Base-by-base conservation (phyloP, 2,113 vertebrate species). In the Microtus montanus region DNA sequence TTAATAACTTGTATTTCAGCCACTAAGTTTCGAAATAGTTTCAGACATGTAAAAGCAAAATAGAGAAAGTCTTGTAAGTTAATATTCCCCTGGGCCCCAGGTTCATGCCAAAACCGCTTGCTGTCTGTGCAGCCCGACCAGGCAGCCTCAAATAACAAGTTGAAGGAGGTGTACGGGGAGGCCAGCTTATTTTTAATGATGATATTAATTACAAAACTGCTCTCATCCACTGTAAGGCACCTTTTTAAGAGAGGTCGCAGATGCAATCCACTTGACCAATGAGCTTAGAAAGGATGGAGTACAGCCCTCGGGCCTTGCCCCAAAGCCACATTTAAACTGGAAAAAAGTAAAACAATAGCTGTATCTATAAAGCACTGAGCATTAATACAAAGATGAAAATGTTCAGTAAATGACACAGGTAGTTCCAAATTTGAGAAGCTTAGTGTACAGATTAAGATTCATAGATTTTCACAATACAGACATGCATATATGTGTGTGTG, bases 41-140 rank as follows among this genome's bases (percentile, higher is more conserved):
- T 97, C 96, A 97, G 95, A 95, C 94, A 68, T 79, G 95, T 93
- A 96, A 96, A 97, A 97, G 95, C 94, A 97, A 97, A 90, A 86
- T 94, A 97, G 86, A 73, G 92, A 95, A 92, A 95, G 93, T 78
- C 68, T 95, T 93, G 96, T 96, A 97, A 97, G 92, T 83, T 96
- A 97, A 96, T 97, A 97, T 71, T 94, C 97, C 96, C 96, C 52
- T 15, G 95, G 90, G 96, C 86, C 63, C 64, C 89, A 19, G 75
- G 91, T 73, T 84, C 84, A 91, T 92, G 93, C 94, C 95, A 80
- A 92, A 89, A 84, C 91, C 74, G 52, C 94, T 75, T 89, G 84
- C 95, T 71, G 90, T 85, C 73, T 93, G 47, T 28, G 35, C 85
- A 90, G 93, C 54, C 88, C 1, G 1, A 94, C 77, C 17, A 2